phyloP scores from a whole-genome alignment of 2,888 invertebrate species.

The Troglohyphantes excavatus region DNA sequence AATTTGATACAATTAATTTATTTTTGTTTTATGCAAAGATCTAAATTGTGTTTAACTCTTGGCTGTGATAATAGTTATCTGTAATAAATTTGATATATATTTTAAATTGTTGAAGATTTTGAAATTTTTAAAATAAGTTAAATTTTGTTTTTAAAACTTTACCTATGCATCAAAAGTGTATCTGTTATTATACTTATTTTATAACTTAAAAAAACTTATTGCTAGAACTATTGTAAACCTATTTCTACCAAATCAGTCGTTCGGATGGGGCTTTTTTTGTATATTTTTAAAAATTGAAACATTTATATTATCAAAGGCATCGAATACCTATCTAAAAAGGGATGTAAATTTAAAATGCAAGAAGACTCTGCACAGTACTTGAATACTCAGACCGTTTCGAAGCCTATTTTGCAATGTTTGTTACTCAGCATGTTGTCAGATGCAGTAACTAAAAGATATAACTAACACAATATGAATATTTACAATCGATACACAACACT shows the following conservation, averaged over 20 bases:
- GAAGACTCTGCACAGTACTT: no score
- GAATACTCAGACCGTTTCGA: no score
- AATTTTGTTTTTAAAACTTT: neutral
- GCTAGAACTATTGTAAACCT: no score
- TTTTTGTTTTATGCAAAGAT: neutral
- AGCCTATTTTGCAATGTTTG: no score
- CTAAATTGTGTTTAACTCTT: slow-evolving; percentile 52
- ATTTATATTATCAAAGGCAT: no score
- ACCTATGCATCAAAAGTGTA: neutral
- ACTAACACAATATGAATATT: no score
- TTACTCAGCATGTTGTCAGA: no score
- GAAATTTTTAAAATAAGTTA: neutral
- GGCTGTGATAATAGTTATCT: slow-evolving; percentile 58
- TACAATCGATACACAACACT: no score
- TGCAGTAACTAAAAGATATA: no score
- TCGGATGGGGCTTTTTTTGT: neutral
- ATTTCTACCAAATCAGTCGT: neutral
- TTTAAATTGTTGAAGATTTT: slow-evolving; percentile 18
- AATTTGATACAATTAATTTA: neutral
- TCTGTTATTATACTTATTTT: neutral
- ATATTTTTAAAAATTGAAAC: no score
- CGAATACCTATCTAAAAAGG: no score
- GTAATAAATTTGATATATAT: slow-evolving; percentile 11
- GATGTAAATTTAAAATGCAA: no score
- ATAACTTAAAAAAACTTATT: neutral